Evolutionary conservation across 2,888 invertebrate genomes (phyloP).

Genomic region (Neoitamus cyanurus): DNA sequence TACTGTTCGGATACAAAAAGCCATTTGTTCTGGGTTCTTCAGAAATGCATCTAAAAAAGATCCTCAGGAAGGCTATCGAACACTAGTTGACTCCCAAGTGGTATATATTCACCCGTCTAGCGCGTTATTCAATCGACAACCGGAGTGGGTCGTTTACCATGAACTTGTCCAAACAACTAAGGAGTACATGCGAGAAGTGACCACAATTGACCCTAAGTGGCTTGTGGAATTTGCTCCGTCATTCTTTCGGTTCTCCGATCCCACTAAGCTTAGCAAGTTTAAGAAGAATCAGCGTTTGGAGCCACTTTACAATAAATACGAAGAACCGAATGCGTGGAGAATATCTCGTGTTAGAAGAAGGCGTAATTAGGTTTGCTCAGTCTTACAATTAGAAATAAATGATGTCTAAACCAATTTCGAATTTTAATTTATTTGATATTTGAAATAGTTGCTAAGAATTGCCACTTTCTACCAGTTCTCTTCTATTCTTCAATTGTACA

Average conservation of each 20-base stretch:
- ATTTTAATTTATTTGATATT: too few species aligned
- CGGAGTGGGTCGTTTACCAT: slow-evolving; percentile 99
- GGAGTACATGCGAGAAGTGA: slow-evolving; percentile 99
- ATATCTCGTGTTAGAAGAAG: slow-evolving; percentile 92
- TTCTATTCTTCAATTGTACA: too few species aligned
- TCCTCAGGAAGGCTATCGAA: slow-evolving; percentile 97
- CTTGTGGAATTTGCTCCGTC: slow-evolving; percentile 98
- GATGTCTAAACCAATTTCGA: not conserved
- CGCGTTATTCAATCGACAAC: slow-evolving; percentile 96
- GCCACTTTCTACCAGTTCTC: too few species aligned
- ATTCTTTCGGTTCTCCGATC: slow-evolving; percentile 98
- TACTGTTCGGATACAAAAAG: slow-evolving; percentile 95
- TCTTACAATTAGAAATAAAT: not conserved
- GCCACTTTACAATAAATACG: slow-evolving; percentile 98
- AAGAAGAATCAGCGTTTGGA: slow-evolving; percentile 99
- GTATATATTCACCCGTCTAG: slow-evolving; percentile 99
- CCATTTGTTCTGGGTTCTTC: slow-evolving; percentile 98
- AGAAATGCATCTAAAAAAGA: slow-evolving; percentile 99
- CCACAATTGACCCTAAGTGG: slow-evolving; percentile 97
- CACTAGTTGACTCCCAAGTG: slow-evolving; percentile 96
- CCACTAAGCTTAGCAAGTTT: slow-evolving; percentile 97
- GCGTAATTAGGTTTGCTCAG: slow-evolving; percentile 74
- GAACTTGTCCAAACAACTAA: slow-evolving; percentile 98
- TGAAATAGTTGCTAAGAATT: too few species aligned
- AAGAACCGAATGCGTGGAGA: slow-evolving; percentile 99